These are phyloP conservation scores for Naso thynnoides DNA, from an alignment of 2,797 vertebrate species.

Conservation along the genomic window DNA sequence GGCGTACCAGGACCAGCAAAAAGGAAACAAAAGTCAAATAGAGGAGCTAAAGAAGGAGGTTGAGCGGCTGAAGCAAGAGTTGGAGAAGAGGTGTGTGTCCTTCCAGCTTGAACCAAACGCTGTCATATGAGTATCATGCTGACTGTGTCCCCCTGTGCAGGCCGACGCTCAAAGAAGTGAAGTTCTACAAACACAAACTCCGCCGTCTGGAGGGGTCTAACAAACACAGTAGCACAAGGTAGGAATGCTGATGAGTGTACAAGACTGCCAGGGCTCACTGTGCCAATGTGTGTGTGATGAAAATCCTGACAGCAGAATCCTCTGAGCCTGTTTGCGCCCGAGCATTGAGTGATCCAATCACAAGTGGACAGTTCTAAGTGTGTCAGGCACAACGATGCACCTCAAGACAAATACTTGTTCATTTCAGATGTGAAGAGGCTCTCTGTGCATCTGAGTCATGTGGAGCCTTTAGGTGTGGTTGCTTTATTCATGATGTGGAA, in stretches of 20 bases:
- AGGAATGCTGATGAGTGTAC: neutral
- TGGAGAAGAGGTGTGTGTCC: constrained; percentile 85
- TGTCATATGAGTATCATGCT: neutral
- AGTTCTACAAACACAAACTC: constrained; percentile 88
- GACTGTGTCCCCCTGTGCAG: constrained; percentile 64
- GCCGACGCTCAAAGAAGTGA: constrained; percentile 86
- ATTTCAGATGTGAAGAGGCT: too few species aligned
- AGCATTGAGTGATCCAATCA: too few species aligned
- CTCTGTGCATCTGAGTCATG: too few species aligned
- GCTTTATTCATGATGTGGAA: too few species aligned
- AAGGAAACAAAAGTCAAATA: constrained; percentile 80
- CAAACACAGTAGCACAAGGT: constrained; percentile 75
- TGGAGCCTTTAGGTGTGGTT: too few species aligned
- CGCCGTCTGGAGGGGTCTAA: constrained; percentile 84
- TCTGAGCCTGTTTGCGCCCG: neutral
- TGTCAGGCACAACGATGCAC: too few species aligned
- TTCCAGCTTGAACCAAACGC: too few species aligned
- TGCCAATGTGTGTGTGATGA: neutral
- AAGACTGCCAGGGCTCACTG: too few species aligned
- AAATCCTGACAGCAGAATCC: neutral
- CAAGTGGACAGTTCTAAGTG: too few species aligned
- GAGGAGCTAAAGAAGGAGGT: constrained; percentile 85
- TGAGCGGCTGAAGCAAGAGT: constrained; percentile 82
- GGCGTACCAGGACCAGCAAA: constrained; percentile 89
- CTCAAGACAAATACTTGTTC: too few species aligned